These are phyloP conservation scores for Pygmarrhopalites habei DNA, from an alignment of 1,140 invertebrate species.

Conservation along the genomic window DNA sequence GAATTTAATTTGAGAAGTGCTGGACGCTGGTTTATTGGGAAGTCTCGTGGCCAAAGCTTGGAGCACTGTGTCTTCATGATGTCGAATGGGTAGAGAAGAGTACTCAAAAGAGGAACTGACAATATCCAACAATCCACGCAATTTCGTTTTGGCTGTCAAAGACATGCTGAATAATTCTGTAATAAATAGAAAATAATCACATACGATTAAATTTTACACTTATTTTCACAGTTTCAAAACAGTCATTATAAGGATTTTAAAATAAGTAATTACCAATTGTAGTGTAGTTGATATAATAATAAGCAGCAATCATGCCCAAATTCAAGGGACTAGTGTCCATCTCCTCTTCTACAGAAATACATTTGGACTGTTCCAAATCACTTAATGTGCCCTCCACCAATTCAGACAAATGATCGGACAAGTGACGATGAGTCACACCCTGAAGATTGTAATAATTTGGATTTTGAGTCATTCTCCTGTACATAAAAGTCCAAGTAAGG, in stretches of 20 bases:
- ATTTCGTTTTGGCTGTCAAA: slow-evolving; percentile 94
- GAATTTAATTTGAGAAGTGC: slow-evolving; percentile 58
- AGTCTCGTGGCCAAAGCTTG: slow-evolving; percentile 67
- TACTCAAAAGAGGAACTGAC: slow-evolving; percentile 97
- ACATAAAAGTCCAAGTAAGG: slow-evolving; percentile 98
- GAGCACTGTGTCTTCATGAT: slow-evolving; percentile 87
- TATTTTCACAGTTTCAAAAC: background rate
- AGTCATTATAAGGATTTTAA: slow-evolving; percentile 2
- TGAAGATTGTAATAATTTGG: slow-evolving; percentile 99
- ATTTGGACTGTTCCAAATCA: slow-evolving; percentile 96
- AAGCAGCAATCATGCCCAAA: slow-evolving; percentile 99
- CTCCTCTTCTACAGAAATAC: slow-evolving; percentile 95
- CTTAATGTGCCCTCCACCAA: slow-evolving; percentile 91
- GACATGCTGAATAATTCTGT: slow-evolving; percentile 94
- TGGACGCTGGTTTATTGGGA: slow-evolving; percentile 64
- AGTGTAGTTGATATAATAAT: slow-evolving; percentile 99
- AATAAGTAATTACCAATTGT: slow-evolving; percentile 69
- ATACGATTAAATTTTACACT: no score
- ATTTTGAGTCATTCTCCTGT: slow-evolving; percentile 93
- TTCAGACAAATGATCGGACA: slow-evolving; percentile 98
- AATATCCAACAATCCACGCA: slow-evolving; percentile 93
- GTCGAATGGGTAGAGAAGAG: slow-evolving; percentile 84
- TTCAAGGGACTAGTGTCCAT: slow-evolving; percentile 94
- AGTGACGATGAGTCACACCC: slow-evolving; percentile 89
- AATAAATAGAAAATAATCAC: slow-evolving; percentile 36